Evolutionary conservation across 2,888 invertebrate species (phyloP).

Genomic region (Scaptomyza parva): DNA sequence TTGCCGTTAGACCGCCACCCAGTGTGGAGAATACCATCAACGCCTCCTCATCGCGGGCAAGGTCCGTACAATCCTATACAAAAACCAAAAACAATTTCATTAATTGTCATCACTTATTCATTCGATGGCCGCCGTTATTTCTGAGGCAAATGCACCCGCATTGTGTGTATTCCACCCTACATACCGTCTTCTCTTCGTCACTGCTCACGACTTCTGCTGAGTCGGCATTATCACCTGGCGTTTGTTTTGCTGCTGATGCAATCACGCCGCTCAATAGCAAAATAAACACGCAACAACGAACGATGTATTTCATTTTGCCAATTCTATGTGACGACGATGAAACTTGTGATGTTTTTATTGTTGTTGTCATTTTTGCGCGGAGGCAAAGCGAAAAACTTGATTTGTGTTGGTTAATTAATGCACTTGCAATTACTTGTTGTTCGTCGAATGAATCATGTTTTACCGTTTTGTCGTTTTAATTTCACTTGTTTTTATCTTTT

Average conservation of each 20-base stretch:
- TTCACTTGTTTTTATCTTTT: constrained; percentile 17
- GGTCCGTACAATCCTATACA: constrained; percentile 86
- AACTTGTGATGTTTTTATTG: constrained; percentile 18
- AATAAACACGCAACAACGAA: constrained; percentile 67
- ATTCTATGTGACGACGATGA: constrained; percentile 35
- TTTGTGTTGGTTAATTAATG: constrained; percentile 35
- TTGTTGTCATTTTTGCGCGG: constrained; percentile 41
- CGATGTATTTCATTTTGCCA: constrained; percentile 72
- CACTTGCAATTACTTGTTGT: constrained; percentile 50
- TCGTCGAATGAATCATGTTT: constrained; percentile 49
- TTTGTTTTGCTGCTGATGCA: constrained; percentile 69
- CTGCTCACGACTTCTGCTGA: constrained; percentile 75
- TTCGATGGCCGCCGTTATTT: constrained; percentile 6
- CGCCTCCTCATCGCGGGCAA: constrained; percentile 90
- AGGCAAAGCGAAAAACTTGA: constrained; percentile 18
- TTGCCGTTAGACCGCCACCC: constrained; percentile 96
- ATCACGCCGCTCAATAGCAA: constrained; percentile 62
- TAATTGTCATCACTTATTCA: constrained; percentile 37
- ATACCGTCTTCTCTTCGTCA: constrained; percentile 66
- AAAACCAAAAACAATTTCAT: constrained; percentile 32
- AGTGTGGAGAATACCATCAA: constrained; percentile 95
- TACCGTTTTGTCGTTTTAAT: constrained; percentile 16
- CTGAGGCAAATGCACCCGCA: constrained; percentile 27
- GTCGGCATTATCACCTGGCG: constrained; percentile 53
- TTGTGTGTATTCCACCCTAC: constrained; percentile 22